Base-by-base conservation (phyloP, 2,888 invertebrate species). In the Glaucopsyche alexis region DNA sequence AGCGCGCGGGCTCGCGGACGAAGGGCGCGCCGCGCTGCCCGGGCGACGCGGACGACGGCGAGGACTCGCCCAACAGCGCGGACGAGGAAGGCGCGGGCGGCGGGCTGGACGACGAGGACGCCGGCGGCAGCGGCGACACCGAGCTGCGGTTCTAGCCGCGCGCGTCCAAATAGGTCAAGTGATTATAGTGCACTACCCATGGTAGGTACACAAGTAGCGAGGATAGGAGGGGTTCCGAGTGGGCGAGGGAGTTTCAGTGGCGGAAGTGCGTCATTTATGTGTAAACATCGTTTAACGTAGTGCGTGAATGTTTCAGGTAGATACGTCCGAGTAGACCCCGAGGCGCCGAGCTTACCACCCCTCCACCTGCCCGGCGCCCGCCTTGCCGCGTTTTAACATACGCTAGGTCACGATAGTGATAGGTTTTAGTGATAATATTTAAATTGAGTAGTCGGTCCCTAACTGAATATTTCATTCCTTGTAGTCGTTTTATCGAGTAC, bases 1-100 rank as follows among this genome's bases (percentile, higher is more conserved):
- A 98, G 91, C 95, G 95, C 83, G 95, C 97, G 79, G 97, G 96
- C 85, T 96, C 97, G 79, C 96, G 97, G 85, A 96, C 96, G 94
- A 96, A 86, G 95, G 97, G 87, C 76, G 85, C 84, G 74, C 81
- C 81, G 73, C 77, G 76, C 55, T 83, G 82, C 73, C 79, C 80
- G 55, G 81, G 82, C 78, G 47, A 65, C 50, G 72, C 71, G 52
- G 69, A 82, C 85, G 90, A 93, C 79, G 90, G 90, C 78, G 90
- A 94, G 78, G 93, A 93, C 80, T 94, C 92, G 77, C 77, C 60
- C 78, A 79, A 72, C 77, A 79, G 72, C 78, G 77, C 38, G 47
- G 75, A 55, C 19, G 76, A 67, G 70, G 74, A 45, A 72, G 94
- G 94, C 76, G 94, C 94, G 80, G 94, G 94, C 73, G 94, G 94